These are phyloP conservation scores for Gallinago jamesoni DNA, from an alignment of 2,113 vertebrate genomes.

Conservation along the genomic window DNA sequence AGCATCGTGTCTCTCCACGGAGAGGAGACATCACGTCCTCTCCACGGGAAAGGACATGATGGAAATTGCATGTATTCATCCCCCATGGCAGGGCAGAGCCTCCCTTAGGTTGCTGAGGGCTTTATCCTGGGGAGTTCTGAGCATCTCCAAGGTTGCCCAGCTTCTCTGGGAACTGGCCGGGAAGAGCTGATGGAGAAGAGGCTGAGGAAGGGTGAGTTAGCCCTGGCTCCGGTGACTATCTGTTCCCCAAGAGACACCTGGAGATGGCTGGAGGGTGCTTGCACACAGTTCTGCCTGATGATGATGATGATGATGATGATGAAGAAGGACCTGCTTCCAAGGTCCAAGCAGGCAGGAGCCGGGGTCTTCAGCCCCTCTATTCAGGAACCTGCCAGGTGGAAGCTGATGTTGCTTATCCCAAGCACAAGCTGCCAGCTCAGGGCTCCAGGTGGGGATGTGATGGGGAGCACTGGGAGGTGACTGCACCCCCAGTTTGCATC, in stretches of 20 bases:
- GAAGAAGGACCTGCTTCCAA: background rate
- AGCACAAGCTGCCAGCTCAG: too few species aligned
- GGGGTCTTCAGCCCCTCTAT: background rate
- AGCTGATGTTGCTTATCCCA: background rate
- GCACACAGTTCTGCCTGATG: background rate
- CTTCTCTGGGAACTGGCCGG: background rate
- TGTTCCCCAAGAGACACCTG: background rate
- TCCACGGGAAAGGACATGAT: background rate
- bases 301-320: too few species aligned
- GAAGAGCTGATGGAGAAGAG: background rate
- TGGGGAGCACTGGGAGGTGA: background rate
- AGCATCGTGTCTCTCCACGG: background rate
- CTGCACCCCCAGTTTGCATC: background rate
- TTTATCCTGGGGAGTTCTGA: background rate
- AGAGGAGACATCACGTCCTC: too few species aligned
- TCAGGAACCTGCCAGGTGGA: background rate
- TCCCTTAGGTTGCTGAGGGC: background rate
- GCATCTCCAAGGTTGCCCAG: background rate
- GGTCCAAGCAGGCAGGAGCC: background rate
- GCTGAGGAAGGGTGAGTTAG: background rate
- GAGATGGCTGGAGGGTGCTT: background rate
- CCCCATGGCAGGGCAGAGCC: background rate
- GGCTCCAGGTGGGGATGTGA: accelerated
- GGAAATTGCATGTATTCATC: too few species aligned
- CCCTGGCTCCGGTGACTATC: background rate